These are phyloP conservation scores for Metacarcinus magister DNA, from an alignment of 2,888 invertebrate species.

Conservation along the genomic window DNA sequence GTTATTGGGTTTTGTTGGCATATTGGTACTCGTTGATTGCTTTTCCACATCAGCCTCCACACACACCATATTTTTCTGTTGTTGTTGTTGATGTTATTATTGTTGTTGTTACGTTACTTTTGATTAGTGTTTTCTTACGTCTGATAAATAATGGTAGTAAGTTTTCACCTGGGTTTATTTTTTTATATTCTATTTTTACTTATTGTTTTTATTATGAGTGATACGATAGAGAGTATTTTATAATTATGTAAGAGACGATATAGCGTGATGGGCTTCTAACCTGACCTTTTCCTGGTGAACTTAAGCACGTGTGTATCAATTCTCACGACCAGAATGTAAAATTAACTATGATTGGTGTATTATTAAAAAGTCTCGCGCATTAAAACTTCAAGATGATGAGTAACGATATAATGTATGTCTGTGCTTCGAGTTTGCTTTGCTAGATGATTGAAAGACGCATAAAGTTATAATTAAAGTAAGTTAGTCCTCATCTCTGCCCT, in stretches of 20 bases:
- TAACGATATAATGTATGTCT: background rate
- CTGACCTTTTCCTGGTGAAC: background rate
- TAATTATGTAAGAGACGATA: background rate
- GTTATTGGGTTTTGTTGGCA: too few relatives aligned
- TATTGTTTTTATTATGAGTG: too few relatives aligned
- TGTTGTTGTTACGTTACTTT: too few relatives aligned
- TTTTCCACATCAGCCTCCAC: background rate
- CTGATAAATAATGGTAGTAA: too few relatives aligned
- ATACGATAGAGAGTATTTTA: background rate
- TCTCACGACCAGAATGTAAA: background rate
- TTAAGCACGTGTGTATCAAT: background rate
- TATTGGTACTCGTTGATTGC: too few relatives aligned
- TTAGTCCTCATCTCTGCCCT: background rate
- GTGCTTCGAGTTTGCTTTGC: background rate
- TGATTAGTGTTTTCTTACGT: too few relatives aligned
- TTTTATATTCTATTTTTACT: too few relatives aligned
- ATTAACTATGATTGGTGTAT: background rate
- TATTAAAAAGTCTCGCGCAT: background rate
- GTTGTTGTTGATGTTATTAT: background rate
- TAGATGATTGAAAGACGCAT: background rate
- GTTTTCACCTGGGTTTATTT: too few relatives aligned
- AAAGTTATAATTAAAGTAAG: background rate
- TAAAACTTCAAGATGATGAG: background rate
- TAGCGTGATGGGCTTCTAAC: background rate
- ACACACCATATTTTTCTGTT: background rate